Percentiles rank a stretch among this genome's conserved stretches.
Evolutionary conservation across 2,797 vertebrate species (phyloP).

Genomic region (Galaxias olidus): DNA sequence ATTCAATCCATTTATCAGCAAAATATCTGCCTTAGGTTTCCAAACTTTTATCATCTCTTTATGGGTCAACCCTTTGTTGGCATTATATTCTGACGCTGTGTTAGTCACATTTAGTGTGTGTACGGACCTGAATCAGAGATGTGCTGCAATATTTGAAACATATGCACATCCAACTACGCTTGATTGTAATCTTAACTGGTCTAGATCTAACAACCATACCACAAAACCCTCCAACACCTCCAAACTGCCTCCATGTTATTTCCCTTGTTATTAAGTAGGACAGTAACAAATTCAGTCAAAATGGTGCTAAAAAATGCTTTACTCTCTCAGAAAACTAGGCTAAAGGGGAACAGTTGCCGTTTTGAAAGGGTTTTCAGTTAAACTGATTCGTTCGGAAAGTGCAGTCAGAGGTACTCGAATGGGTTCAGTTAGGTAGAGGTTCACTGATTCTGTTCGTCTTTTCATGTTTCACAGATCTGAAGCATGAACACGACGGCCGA

Average conservation of each 20-base stretch:
- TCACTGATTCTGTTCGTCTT: not conserved
- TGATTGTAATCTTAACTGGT: constrained; percentile 30
- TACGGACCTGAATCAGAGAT: too few species aligned
- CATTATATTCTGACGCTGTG: not conserved
- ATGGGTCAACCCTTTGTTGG: too few species aligned
- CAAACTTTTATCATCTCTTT: too few species aligned
- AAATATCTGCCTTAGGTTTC: too few species aligned
- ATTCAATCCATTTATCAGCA: too few species aligned
- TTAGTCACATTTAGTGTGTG: not conserved
- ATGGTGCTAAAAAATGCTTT: constrained; percentile 18
- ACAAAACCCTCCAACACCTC: not conserved
- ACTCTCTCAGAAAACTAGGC: not conserved
- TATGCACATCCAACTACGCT: too few species aligned
- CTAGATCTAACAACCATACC: constrained; percentile 10
- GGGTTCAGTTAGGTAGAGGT: not conserved
- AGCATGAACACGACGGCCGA: constrained; percentile 16
- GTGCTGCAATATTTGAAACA: not conserved
- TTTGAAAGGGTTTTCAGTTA: not conserved
- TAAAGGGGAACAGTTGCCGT: not conserved
- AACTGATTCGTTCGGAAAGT: too few species aligned
- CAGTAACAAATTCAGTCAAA: constrained; percentile 20
- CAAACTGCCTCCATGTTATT: not conserved
- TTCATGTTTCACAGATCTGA: constrained; percentile 30
- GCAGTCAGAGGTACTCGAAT: too few species aligned
- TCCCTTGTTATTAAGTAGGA: not conserved